Evolutionary conservation across 2,888 invertebrate genomes (phyloP), one percentile per base, ranked within the genome.

Genomic region (Protophormia terraenovae): DNA sequence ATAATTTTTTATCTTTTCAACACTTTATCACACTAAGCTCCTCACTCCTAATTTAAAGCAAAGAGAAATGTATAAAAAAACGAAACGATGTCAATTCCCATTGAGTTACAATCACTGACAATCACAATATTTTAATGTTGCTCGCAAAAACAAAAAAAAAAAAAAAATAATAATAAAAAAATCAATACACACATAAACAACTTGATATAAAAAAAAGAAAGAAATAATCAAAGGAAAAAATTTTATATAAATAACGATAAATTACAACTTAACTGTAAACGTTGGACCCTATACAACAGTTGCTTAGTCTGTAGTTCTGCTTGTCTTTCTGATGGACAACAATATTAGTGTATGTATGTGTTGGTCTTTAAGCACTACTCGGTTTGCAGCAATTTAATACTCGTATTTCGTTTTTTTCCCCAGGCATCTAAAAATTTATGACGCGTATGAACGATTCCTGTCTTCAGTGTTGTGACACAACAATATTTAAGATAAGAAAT

Each of bases 371-470:
- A 41, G 16, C 22, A 16, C 55, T 53, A 29, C n/a, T n/a, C 19
- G 22, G 14, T 64, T 76, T 69, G 6, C 58, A 60, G 14, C 6
- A 62, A 47, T 64, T 71, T 71, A 60, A 62, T 67, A 67, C 69
- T 27, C 60, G 27, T 55, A 55, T 41, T 53, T 47, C 12, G n/a
- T 78, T 53, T 35, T 72, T 55, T 35, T 12, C 35, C 22, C 12
- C 12, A 55, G 71, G 55, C 45, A 64, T 55, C 69, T 72, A 53
- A 47, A 77, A 78, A 78, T 69, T 85, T 73, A 60, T 78, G 73
- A 81, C 22, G 77, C 73, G 64, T 67, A 64, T 84, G 77, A 85
- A 85, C 22, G 62, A 81, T 69, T 81, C 38, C 77, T 53, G 62
- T 47, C 69, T 77, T 67, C 73, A 73, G 35, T 47, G 67, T 73